Percentiles rank a stretch among this genome's conserved stretches.
phyloP scores from a whole-genome alignment of 2,113 vertebrate species.

The Thermophis baileyi region DNA sequence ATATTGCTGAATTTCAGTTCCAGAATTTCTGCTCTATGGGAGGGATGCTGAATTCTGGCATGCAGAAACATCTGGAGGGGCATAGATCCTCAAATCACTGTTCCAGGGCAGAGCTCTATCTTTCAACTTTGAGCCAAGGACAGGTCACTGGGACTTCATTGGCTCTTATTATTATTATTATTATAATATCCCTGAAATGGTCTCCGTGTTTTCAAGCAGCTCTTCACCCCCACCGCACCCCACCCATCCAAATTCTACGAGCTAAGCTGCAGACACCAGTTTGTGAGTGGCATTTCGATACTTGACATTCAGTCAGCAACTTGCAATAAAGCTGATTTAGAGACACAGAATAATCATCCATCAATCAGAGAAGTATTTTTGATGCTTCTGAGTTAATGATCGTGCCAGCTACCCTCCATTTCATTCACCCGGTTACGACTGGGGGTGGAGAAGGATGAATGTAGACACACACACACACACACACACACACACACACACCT shows the following conservation, averaged over 20 bases:
- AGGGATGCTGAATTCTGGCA: not conserved
- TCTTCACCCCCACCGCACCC: not conserved
- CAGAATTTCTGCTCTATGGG: not conserved
- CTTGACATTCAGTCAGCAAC: not conserved
- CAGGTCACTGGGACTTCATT: not conserved
- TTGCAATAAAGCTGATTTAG: not conserved
- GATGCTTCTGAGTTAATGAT: not conserved
- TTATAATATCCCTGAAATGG: not conserved
- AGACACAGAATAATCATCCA: not conserved
- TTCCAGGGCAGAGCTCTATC: not conserved
- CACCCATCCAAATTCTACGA: not conserved
- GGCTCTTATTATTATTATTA: not conserved
- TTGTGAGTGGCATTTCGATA: conserved; percentile 2
- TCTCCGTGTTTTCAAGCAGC: not conserved
- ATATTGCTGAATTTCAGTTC: not conserved
- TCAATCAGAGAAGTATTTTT: not conserved
- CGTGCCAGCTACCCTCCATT: not conserved
- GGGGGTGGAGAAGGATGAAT: not conserved
- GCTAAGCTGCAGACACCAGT: not conserved
- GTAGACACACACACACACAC: not conserved
- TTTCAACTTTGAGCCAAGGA: not conserved
- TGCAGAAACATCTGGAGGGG: not conserved
- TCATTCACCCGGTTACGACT: not conserved
- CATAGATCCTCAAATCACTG: not conserved
- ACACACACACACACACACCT: not conserved